Evolutionary conservation across 2,797 vertebrate genomes (phyloP).

Genomic region (Pangasius djambal): DNA sequence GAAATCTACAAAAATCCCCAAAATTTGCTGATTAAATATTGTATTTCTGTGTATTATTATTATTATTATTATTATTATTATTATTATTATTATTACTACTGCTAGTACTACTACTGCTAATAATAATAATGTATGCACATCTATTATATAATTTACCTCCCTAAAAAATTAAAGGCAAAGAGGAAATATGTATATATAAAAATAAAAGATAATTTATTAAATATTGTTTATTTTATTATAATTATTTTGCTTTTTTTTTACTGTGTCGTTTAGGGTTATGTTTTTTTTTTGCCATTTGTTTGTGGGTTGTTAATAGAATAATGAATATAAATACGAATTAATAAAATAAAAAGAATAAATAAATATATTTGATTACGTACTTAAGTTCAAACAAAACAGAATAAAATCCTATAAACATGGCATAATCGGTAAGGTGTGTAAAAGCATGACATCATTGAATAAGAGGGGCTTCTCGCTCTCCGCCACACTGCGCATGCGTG

Average conservation of each 20-base stretch:
- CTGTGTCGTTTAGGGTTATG: too few relatives aligned
- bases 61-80: not conserved
- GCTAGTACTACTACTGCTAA: not conserved
- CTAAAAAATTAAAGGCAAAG: too few relatives aligned
- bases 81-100: not conserved
- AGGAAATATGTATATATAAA: too few relatives aligned
- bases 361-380: too few relatives aligned
- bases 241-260: too few relatives aligned
- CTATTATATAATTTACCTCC: not conserved
- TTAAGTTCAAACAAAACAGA: too few relatives aligned
- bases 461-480: conserved; percentile 1
- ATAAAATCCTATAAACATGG: not conserved
- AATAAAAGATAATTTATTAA: not conserved
- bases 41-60: not conserved
- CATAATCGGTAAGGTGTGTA: conserved; percentile 42
- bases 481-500: conserved; percentile 1
- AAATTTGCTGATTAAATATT: not conserved
- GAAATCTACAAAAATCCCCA: too few relatives aligned
- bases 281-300: too few relatives aligned
- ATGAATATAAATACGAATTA: too few relatives aligned
- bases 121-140: not conserved
- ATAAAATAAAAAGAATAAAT: too few relatives aligned
- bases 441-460: conserved; percentile 61
- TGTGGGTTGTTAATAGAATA: too few relatives aligned
- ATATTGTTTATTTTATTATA: not conserved